Evolutionary conservation across 2,888 invertebrate species (phyloP), one percentile per base, ranked within the genome.

Genomic region (Gerris lacustris): DNA sequence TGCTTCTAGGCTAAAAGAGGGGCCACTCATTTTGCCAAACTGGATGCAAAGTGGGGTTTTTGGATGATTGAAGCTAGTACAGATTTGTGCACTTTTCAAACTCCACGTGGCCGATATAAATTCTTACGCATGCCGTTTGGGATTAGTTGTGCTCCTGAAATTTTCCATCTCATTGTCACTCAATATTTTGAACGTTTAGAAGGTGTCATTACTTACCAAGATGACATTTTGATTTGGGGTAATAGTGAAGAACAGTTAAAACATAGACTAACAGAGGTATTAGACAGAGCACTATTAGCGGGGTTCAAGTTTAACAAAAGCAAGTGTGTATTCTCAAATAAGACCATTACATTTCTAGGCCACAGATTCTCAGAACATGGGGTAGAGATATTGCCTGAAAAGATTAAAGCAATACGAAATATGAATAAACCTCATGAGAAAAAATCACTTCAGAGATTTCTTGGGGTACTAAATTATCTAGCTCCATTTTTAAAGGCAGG

Each of bases 181-280:
- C 31, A 62, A 17, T 6, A 9, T 6, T 69, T 69, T 55, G 62
- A 44, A 9, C 62, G 31, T 17, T 5, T 69, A n/a, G 18, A 47
- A 6, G 44, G 44, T 31, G 69, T 69, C 31, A 43, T 55, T 11
- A 69, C 63, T 43, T 69, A 62, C 44, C 63, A 63, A 44, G 69
- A 69, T 69, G 69, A 69, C 31, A 69, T 69, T n/a, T 69, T 69
- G n/a, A 7, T 69, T 7, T 63, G 63, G 62, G 69, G 62, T 7
- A 31, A 5, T 18, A 62, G 44, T 7, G 62, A 69, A 63, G 9
- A 18, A 44, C 62, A 62, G 6, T 15, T 63, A 6, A 44, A 62
- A 9, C n/a, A 6, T 31, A 17, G 9, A 62, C 7, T 69, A 6
- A 15, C 6, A 17, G 31, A 7, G n/a, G 55, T 69, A 31, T 43